These are phyloP conservation scores for Podocnemis expansa DNA, from an alignment of 2,113 vertebrate species.

Conservation along the genomic window DNA sequence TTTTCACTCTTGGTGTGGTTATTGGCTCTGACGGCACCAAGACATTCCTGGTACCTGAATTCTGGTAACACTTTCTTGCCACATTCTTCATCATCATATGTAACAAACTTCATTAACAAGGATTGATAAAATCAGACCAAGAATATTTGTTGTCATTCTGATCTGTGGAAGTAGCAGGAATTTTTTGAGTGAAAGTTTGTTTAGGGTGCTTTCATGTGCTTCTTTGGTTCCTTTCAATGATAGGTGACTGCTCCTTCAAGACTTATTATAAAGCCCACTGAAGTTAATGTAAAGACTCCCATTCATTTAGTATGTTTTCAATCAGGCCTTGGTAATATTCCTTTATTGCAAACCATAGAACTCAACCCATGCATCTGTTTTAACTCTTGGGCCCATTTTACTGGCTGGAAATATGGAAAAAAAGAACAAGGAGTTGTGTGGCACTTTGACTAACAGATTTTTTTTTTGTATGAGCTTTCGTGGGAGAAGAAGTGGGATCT, in stretches of 20 bases:
- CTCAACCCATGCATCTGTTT: not conserved
- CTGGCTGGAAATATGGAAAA: not conserved
- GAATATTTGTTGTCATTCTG: not conserved
- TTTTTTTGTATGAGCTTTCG: too few relatives aligned
- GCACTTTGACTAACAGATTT: too few relatives aligned
- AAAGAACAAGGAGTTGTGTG: too few relatives aligned
- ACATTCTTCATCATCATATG: not conserved
- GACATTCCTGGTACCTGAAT: too few relatives aligned
- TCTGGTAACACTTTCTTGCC: too few relatives aligned
- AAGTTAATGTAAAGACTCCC: not conserved
- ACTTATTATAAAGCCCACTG: not conserved
- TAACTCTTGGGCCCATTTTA: rapidly evolving
- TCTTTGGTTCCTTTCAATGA: not conserved
- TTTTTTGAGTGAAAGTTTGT: not conserved
- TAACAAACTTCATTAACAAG: not conserved
- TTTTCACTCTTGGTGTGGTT: too few relatives aligned
- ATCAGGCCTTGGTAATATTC: not conserved
- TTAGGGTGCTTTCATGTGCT: not conserved
- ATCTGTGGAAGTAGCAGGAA: not conserved
- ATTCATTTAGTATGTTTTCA: not conserved
- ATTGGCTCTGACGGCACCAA: too few relatives aligned
- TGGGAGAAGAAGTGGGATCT: too few relatives aligned
- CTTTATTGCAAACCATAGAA: not conserved
- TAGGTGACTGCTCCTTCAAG: not conserved
- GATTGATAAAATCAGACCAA: not conserved